A percentile compares a stretch with the other conserved stretches of the same genome.
phyloP scores from a whole-genome alignment of 2,113 vertebrate genomes.

The Gnathonemus echidnorhynchus region DNA sequence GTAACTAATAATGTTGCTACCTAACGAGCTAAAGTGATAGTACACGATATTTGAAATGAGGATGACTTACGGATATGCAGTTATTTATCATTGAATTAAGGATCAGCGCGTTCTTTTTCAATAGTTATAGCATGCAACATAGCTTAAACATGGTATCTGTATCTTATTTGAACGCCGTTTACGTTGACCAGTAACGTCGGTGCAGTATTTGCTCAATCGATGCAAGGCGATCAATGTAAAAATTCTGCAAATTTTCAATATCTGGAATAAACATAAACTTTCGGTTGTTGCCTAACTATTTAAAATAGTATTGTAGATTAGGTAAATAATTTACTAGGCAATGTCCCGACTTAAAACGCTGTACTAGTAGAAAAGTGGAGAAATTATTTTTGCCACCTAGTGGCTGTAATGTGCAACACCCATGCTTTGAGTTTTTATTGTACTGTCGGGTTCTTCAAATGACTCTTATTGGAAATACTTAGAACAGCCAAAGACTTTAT shows the following conservation, averaged over 20 bases:
- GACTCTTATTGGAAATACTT: neutral
- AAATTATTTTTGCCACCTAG: constrained; percentile 11
- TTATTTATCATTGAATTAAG: neutral
- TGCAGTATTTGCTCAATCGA: neutral
- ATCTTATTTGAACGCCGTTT: neutral
- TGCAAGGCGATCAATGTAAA: neutral
- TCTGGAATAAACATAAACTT: neutral
- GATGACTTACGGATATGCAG: neutral
- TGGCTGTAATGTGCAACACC: neutral
- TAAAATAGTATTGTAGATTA: neutral
- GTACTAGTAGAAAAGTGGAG: neutral
- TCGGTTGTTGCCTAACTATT: neutral
- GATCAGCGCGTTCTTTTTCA: neutral
- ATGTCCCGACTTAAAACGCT: neutral
- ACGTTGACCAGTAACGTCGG: neutral
- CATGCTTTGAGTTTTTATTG: neutral
- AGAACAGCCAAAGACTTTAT: neutral
- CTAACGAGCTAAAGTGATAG: neutral
- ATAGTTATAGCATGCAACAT: neutral
- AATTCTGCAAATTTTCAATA: neutral
- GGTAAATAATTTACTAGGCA: neutral
- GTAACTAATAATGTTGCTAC: neutral
- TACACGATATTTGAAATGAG: neutral
- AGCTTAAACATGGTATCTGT: neutral
- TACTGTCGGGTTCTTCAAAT: neutral